Evolutionary conservation across 2,113 vertebrate genomes (phyloP).

Genomic region (Galbula dea): DNA sequence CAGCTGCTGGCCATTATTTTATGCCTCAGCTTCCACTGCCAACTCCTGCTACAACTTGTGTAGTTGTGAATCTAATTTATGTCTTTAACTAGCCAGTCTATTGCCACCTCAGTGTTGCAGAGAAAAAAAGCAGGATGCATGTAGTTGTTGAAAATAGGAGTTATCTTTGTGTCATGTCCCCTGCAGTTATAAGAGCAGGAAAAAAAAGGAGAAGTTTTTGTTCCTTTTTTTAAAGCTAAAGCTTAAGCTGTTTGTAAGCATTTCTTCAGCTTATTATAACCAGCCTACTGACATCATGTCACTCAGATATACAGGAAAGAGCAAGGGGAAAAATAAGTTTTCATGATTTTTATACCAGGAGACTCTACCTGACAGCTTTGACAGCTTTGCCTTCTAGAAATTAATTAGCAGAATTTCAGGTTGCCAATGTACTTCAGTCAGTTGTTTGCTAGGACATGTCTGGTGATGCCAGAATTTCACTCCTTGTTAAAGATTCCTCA

Average conservation of each 20-base stretch:
- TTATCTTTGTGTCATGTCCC: not conserved
- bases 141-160: not conserved
- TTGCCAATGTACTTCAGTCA: not conserved
- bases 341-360: not conserved
- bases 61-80: not conserved
- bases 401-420: not conserved
- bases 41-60: not conserved
- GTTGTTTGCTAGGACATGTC: not conserved
- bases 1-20: not conserved
- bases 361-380: not conserved
- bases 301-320: not conserved
- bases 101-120: not conserved
- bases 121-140: not conserved
- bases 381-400: not conserved
- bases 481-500: not conserved
- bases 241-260: not conserved
- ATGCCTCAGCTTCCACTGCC: not conserved
- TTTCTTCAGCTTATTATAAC: not conserved
- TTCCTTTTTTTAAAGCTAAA: not conserved
- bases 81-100: not conserved
- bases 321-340: not conserved
- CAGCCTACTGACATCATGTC: not conserved
- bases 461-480: not conserved
- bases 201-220: not conserved
- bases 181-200: not conserved